phyloP scores from a whole-genome alignment of 2,113 vertebrate species.

The Sebastes fasciatus region DNA sequence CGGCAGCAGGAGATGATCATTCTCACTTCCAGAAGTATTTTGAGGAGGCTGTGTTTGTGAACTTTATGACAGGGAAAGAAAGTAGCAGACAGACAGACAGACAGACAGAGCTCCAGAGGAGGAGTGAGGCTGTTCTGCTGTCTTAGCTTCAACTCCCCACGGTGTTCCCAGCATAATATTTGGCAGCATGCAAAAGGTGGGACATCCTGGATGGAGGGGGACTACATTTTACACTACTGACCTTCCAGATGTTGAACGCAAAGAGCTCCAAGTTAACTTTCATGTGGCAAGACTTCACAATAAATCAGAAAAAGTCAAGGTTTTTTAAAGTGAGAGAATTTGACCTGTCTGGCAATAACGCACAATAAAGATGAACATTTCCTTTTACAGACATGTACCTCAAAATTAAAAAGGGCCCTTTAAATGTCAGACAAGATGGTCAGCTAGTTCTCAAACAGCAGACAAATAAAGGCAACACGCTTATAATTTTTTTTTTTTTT shows the following conservation, averaged over 20 bases:
- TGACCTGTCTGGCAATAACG: not conserved
- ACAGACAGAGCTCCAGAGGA: too few relatives aligned
- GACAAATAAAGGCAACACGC: not conserved
- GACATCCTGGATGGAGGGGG: not conserved
- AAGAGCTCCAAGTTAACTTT: not conserved
- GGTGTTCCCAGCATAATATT: not conserved
- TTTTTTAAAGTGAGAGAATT: not conserved
- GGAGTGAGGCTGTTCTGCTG: not conserved
- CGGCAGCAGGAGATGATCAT: conserved; percentile 20
- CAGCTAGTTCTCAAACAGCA: not conserved
- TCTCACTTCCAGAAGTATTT: conserved; percentile 23
- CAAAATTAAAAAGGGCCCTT: not conserved
- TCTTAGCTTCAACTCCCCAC: not conserved
- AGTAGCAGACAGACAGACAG: not conserved
- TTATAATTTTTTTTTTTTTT: not conserved
- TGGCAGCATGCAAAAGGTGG: not conserved
- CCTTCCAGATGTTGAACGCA: not conserved
- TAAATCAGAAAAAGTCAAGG: not conserved
- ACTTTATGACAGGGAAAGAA: not conserved
- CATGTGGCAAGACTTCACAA: not conserved
- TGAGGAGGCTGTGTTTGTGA: not conserved
- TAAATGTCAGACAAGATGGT: not conserved
- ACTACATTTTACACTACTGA: not conserved
- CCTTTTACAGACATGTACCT: not conserved
- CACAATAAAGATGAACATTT: not conserved